Evolutionary conservation across 2,797 vertebrate species (phyloP).

Genomic region (Rhyacichthys aspro): DNA sequence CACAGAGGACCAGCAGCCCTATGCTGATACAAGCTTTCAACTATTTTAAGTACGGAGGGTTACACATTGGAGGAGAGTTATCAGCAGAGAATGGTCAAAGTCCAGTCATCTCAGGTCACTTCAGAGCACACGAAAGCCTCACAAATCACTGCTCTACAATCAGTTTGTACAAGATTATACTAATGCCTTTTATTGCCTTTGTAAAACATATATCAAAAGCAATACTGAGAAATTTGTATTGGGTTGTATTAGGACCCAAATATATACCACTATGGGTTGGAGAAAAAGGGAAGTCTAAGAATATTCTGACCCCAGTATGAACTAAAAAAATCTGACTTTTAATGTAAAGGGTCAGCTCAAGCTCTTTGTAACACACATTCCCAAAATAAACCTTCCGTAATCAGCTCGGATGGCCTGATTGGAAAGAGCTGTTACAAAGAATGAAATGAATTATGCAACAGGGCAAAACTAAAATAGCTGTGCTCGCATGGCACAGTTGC

Average conservation of each 20-base stretch:
- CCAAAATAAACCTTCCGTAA: constrained; percentile 62
- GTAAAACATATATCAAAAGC: neutral
- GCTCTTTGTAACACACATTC: constrained; percentile 37
- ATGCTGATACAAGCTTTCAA: no score
- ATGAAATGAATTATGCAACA: constrained; percentile 57
- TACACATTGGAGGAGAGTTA: constrained; percentile 38
- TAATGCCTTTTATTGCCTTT: neutral
- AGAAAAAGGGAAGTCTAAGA: constrained; percentile 5
- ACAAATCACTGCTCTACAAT: constrained; percentile 8
- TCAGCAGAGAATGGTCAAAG: constrained; percentile 49
- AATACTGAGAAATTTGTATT: no score
- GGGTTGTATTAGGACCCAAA: no score
- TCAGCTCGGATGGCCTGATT: constrained; percentile 36
- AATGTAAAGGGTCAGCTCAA: constrained; percentile 53
- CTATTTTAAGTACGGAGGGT: constrained; percentile 20
- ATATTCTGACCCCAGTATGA: constrained; percentile 26
- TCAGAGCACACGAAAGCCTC: constrained; percentile 29
- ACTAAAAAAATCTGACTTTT: constrained; percentile 30
- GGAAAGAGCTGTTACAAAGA: constrained; percentile 48
- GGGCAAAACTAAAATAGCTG: constrained; percentile 62
- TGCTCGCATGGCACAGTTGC: constrained; percentile 48
- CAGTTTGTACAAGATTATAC: neutral
- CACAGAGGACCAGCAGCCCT: no score
- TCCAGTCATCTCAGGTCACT: constrained; percentile 42
- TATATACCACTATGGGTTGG: no score